Percentiles rank a stretch among this genome's conserved stretches.
Conservation (phyloP, 1,140 invertebrate species). For the Drosophila suzukii region DNA sequence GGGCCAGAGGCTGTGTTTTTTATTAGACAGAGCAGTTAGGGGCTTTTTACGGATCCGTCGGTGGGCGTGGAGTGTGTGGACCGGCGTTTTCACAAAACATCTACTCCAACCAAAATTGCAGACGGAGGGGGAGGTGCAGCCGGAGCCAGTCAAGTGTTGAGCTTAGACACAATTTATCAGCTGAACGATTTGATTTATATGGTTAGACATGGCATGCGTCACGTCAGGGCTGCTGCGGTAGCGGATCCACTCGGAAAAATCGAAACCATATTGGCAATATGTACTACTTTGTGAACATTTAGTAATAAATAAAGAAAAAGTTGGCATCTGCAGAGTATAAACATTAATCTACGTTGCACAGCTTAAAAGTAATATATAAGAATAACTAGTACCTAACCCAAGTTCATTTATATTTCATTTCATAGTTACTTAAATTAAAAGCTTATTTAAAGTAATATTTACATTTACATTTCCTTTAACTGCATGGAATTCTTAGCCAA, state of each 20-base stretch:
- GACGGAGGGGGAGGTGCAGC: constrained; percentile 36
- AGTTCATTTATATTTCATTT: too few species aligned
- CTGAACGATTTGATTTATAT: constrained; percentile 81
- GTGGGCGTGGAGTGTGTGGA: constrained; percentile 23
- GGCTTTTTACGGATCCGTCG: not conserved
- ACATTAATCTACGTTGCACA: too few species aligned
- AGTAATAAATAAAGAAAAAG: too few species aligned
- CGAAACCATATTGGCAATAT: not conserved
- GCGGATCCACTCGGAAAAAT: constrained; percentile 8
- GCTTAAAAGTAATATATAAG: too few species aligned
- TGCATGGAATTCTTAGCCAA: too few species aligned
- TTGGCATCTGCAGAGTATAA: too few species aligned
- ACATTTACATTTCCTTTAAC: too few species aligned
- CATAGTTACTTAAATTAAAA: too few species aligned
- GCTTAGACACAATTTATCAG: constrained; percentile 78
- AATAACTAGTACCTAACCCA: too few species aligned
- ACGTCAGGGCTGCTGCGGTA: constrained; percentile 50
- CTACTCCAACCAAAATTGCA: constrained; percentile 14
- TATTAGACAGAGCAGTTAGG: constrained; percentile 1
- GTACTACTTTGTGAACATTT: not conserved
- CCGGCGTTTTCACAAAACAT: constrained; percentile 38
- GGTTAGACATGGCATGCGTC: constrained; percentile 75
- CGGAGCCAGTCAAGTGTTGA: constrained; percentile 75
- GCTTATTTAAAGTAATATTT: too few species aligned
- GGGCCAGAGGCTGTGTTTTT: constrained; percentile 28